Evolutionary conservation across 2,797 vertebrate genomes (phyloP).

Genomic region (Sebastes oblongus): DNA sequence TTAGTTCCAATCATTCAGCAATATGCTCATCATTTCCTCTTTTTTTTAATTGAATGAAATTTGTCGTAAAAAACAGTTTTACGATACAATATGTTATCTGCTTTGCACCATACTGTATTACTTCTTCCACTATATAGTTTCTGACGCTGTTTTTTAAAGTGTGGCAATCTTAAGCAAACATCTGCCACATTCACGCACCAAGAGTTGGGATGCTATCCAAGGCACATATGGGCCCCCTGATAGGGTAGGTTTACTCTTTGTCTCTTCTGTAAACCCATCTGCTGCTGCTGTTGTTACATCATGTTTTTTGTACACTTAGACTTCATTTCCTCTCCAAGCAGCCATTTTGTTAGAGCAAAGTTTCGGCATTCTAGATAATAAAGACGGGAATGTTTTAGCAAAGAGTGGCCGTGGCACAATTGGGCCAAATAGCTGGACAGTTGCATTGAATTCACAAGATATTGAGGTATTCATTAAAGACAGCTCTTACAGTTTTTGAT

Average conservation of each 20-base stretch:
- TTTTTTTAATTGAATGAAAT: neutral
- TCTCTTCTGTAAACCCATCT: slow-evolving; percentile 79
- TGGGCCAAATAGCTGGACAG: neutral
- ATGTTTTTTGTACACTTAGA: slow-evolving; percentile 56
- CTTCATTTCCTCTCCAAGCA: slow-evolving; percentile 45
- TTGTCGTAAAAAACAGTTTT: slow-evolving; percentile 27
- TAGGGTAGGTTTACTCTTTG: slow-evolving; percentile 77
- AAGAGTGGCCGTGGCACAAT: neutral
- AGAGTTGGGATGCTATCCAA: slow-evolving; percentile 75
- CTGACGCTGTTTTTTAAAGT: slow-evolving; percentile 61
- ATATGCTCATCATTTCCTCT: neutral
- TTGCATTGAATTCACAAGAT: neutral
- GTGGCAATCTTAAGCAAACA: slow-evolving; percentile 77
- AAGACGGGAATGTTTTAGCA: neutral
- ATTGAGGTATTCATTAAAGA: neutral
- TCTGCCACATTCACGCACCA: slow-evolving; percentile 79
- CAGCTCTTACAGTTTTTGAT: neutral
- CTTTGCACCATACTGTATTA: slow-evolving; percentile 39
- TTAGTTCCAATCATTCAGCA: slow-evolving; percentile 3
- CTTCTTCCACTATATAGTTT: slow-evolving; percentile 57
- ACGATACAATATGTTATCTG: slow-evolving; percentile 47
- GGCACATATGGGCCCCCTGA: slow-evolving; percentile 78
- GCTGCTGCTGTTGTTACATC: slow-evolving; percentile 73
- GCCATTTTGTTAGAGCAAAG: slow-evolving; percentile 41
- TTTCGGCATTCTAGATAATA: neutral